Percentiles rank a stretch among this genome's conserved stretches.
These are phyloP conservation scores for Enteromius paludinosus DNA, from an alignment of 2,797 vertebrate genomes.

Conservation along the genomic window DNA sequence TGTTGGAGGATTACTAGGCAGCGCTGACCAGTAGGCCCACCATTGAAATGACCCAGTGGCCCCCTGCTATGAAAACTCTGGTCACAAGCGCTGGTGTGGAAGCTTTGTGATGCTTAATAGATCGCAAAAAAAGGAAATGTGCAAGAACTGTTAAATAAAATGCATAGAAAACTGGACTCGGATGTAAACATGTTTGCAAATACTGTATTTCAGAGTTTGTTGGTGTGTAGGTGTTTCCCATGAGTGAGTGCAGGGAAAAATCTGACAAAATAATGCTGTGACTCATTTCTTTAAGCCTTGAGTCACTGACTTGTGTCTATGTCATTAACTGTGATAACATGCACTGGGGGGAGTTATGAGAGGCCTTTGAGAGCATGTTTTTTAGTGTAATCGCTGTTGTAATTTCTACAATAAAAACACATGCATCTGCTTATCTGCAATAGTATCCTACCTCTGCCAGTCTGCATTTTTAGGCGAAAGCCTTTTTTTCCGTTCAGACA, in stretches of 20 bases:
- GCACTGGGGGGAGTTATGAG: not conserved
- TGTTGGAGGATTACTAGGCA: conserved; percentile 60
- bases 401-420: not conserved
- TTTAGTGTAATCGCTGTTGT: not conserved
- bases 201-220: too few species aligned
- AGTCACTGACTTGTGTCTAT: conserved; percentile 46
- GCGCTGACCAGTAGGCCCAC: not conserved
- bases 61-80: not conserved
- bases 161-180: conserved; percentile 3
- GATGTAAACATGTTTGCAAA: not conserved
- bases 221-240: conserved; percentile 47
- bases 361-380: not conserved
- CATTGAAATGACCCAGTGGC: conserved; percentile 9
- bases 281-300: conserved; percentile 40
- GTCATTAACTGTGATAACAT: conserved; percentile 19
- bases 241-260: conserved; percentile 34
- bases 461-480: not conserved
- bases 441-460: not conserved
- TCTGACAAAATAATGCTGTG: conserved; percentile 28
- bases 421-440: not conserved
- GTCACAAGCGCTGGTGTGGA: not conserved
- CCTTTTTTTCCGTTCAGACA: not conserved
- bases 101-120: not conserved
- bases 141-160: not conserved
- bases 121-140: not conserved